These are phyloP conservation scores for Phocides pigmalion DNA, from an alignment of 1,140 invertebrate genomes.

Conservation along the genomic window DNA sequence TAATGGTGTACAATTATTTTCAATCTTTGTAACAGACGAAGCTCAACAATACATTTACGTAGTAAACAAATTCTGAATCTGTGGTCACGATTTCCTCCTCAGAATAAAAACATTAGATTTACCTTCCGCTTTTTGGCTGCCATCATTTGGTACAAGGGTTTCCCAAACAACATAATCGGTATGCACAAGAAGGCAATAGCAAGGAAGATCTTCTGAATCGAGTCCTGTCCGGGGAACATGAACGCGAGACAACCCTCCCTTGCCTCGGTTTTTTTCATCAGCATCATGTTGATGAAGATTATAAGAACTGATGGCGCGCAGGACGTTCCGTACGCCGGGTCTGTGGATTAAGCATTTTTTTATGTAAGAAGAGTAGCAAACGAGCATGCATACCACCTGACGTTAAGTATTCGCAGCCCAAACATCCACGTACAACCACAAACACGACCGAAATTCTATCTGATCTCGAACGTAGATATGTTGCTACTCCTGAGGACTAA, in stretches of 20 bases:
- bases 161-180: constrained; percentile 97
- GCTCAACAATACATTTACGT: too few species aligned
- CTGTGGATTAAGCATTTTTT: too few species aligned
- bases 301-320: constrained; percentile 96
- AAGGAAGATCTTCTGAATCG: constrained; percentile 93
- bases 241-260: constrained; percentile 77
- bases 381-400: too few species aligned
- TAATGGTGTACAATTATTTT: too few species aligned
- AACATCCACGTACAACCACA: too few species aligned
- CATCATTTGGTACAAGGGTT: constrained; percentile 92
- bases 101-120: constrained; percentile 23
- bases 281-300: constrained; percentile 96
- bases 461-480: too few species aligned
- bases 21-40: too few species aligned
- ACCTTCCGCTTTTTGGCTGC: constrained; percentile 68
- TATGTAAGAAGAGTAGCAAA: background rate
- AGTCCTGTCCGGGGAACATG: constrained; percentile 89
- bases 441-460: too few species aligned
- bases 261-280: constrained; percentile 86
- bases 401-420: too few species aligned
- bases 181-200: constrained; percentile 93
- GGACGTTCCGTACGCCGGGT: constrained; percentile 73
- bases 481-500: too few species aligned
- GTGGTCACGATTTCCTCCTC: too few species aligned
- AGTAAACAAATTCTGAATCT: too few species aligned